Base-by-base conservation (phyloP, 2,888 invertebrate genomes). In the Petrolisthes manimaculis region DNA sequence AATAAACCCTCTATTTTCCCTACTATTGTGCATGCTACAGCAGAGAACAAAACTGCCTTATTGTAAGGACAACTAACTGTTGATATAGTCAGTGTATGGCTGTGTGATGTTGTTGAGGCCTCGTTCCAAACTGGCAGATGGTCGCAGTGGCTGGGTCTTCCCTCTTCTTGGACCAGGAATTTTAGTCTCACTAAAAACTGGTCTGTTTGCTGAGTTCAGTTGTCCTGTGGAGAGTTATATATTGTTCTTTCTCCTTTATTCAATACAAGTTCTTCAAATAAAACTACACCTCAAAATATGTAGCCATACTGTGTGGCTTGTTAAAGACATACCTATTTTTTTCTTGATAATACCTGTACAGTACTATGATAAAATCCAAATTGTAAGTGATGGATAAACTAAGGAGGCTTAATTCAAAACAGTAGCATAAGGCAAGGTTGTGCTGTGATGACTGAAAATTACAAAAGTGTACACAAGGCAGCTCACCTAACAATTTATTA, bases 401-500 rank as follows among this genome's bases (percentile, higher is more conserved):
- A 37, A 37, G 37, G 37, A 37, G 37, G 37, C 37, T 37, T 37
- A 37, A 37, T 37, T 37, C 8, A 78, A 78, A n/a, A 24, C 14
- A 78, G 6, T 51, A 12, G 9, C 6, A 78, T 53, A 9, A 78
- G 53, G 4, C 8, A n/a, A 74, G 24, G 24, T 74, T 14, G n/a
- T 18, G 69, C 69, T n/a, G 14, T 3, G 69, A n/a, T 69, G 18
- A 69, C n/a, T 69, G 12, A 14, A 24, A 51, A 53, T 79, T 14
- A 37, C n/a, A 79, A 18, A 9, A 51, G 5, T 79, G 54, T 79
- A 9, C 54, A 79, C 51, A 74, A 61, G 61, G 9, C 61, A 61
- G 61, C 79, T 3, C 81, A 88, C 88, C 88, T 75, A 88, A 24
- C 61, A 88, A 81, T 67, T 84, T 80, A 77, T 88, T 84, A 9